A percentile compares a stretch with the other conserved stretches of the same genome.
Conservation (phyloP, 2,797 vertebrate genomes). For the Manis crassicaudata region DNA sequence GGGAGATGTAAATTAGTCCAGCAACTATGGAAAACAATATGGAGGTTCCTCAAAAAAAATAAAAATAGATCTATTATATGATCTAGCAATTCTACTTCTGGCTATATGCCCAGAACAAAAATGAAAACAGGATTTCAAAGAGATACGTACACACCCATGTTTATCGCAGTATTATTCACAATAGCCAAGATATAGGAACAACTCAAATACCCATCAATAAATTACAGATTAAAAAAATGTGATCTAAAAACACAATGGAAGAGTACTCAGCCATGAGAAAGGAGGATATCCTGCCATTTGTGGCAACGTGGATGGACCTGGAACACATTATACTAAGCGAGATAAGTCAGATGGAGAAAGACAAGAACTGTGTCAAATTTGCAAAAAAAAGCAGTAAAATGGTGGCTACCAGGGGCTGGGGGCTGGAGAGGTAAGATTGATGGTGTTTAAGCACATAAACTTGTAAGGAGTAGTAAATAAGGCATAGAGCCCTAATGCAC, state of each 20-base stretch:
- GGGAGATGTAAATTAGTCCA: background rate
- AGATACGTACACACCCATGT: background rate
- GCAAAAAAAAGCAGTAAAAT: background rate
- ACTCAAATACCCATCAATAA: background rate
- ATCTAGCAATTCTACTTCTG: background rate
- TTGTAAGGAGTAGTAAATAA: background rate
- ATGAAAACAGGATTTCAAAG: background rate
- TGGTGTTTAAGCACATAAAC: background rate
- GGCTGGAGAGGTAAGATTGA: background rate
- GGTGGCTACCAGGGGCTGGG: background rate
- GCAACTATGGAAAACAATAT: background rate
- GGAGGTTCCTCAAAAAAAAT: background rate
- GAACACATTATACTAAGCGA: background rate
- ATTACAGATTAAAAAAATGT: background rate
- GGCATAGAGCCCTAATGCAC: background rate
- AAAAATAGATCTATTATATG: background rate
- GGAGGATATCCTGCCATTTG: background rate
- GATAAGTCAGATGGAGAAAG: background rate
- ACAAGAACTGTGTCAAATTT: background rate
- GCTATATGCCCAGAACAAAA: background rate
- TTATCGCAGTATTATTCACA: background rate
- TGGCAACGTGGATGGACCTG: background rate
- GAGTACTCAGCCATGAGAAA: background rate
- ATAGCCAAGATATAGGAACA: background rate
- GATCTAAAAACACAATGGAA: background rate